phyloP scores from a whole-genome alignment of 2,888 invertebrate genomes.

The Tachina lurida region DNA sequence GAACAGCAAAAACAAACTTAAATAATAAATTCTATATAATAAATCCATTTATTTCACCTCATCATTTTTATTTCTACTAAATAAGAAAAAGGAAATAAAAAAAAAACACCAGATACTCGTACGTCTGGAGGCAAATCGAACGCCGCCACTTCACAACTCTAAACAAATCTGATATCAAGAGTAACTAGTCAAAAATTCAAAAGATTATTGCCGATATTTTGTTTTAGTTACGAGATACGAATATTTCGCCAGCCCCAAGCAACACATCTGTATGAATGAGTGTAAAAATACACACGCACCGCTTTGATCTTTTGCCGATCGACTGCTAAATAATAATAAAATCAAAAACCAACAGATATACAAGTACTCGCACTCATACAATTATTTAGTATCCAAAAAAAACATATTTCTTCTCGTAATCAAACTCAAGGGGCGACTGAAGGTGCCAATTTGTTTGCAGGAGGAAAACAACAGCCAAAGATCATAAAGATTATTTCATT shows the following conservation, averaged over 20 bases:
- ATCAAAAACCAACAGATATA: slow-evolving; percentile 28
- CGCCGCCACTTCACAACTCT: slow-evolving; percentile 55
- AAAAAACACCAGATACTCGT: neutral
- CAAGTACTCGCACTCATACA: neutral
- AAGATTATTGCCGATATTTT: slow-evolving; percentile 68
- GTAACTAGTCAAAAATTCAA: slow-evolving; percentile 47
- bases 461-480: neutral
- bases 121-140: slow-evolving; percentile 17
- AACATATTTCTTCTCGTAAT: neutral
- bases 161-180: slow-evolving; percentile 64
- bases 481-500: slow-evolving; percentile 56
- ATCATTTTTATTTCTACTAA: slow-evolving; percentile 31
- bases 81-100: slow-evolving; percentile 4
- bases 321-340: slow-evolving; percentile 50
- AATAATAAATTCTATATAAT: slow-evolving; percentile 18
- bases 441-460: slow-evolving; percentile 45
- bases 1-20: neutral
- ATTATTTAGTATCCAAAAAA: slow-evolving; percentile 34
- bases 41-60: slow-evolving; percentile 55
- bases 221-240: slow-evolving; percentile 55
- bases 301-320: slow-evolving; percentile 70
- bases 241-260: slow-evolving; percentile 54
- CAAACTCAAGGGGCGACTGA: slow-evolving; percentile 35
- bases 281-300: slow-evolving; percentile 19
- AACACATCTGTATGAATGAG: slow-evolving; percentile 52